Conservation (phyloP, 2,797 vertebrate species). For the Syngnathus rostellatus region DNA sequence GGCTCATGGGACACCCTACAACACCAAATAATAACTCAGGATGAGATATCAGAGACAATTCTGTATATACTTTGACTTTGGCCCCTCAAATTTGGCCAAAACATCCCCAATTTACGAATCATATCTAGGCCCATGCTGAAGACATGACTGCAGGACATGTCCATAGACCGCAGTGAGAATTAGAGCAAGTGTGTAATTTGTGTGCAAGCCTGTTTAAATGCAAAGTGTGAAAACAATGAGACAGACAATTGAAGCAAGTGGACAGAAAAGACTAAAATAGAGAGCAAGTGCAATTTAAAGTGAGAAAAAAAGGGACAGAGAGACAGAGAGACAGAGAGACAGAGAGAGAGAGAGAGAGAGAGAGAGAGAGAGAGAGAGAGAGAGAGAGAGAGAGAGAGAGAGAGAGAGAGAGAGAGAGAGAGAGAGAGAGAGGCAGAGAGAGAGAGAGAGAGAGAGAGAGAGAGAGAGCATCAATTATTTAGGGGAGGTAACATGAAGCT, state of each 20-base stretch:
- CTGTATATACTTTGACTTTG: too few species aligned
- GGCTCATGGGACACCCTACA: too few species aligned
- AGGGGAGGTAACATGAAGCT: slow-evolving; percentile 97
- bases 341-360: too few species aligned
- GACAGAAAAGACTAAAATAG: slow-evolving; percentile 38
- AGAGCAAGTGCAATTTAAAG: slow-evolving; percentile 47
- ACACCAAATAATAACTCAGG: too few species aligned
- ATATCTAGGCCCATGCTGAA: not conserved
- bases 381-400: not conserved
- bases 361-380: too few species aligned
- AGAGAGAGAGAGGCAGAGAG: slow-evolving; percentile 39
- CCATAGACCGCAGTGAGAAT: not conserved
- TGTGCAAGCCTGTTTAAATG: not conserved
- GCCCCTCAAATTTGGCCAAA: too few species aligned
- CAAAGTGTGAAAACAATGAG: slow-evolving; percentile 13
- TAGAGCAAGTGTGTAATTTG: not conserved
- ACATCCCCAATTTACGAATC: not conserved
- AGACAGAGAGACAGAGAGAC: too few species aligned
- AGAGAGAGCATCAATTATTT: slow-evolving; percentile 95
- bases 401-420: slow-evolving; percentile 27
- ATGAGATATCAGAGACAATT: too few species aligned
- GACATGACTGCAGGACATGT: not conserved
- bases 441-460: slow-evolving; percentile 44
- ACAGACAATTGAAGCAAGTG: slow-evolving; percentile 18
- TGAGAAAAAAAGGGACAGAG: slow-evolving; percentile 45